phyloP scores from a whole-genome alignment of 2,888 invertebrate species.

The Pseudococcus jackbeardsleyi region DNA sequence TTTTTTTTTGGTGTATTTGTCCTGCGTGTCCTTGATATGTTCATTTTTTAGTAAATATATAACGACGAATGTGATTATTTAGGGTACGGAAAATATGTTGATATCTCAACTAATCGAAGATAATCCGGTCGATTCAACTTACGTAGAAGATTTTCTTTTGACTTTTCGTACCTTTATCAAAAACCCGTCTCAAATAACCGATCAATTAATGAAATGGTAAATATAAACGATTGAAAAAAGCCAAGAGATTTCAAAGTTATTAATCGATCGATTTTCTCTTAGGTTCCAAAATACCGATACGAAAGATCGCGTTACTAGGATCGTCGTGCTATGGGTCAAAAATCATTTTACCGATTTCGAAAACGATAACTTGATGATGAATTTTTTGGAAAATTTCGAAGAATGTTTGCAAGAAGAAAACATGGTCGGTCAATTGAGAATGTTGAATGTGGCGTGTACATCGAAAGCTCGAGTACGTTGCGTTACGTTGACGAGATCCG shows the following conservation, averaged over 20 bases:
- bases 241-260: neutral
- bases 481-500: constrained; percentile 91
- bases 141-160: constrained; percentile 97
- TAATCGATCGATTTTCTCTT: neutral
- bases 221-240: neutral
- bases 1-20: too few relatives aligned
- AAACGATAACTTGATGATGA: constrained; percentile 96
- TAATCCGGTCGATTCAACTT: constrained; percentile 95
- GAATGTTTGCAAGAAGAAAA: constrained; percentile 85
- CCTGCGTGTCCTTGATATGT: neutral
- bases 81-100: constrained; percentile 66
- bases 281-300: constrained; percentile 72
- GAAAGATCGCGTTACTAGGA: constrained; percentile 90
- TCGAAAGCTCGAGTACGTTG: constrained; percentile 95
- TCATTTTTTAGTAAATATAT: neutral
- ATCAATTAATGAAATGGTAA: constrained; percentile 86
- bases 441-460: constrained; percentile 96
- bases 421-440: constrained; percentile 80
- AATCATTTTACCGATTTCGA: constrained; percentile 99
- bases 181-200: constrained; percentile 87
- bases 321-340: constrained; percentile 98
- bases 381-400: constrained; percentile 94
- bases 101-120: constrained; percentile 83
- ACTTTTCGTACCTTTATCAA: constrained; percentile 96
- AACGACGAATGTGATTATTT: neutral